Evolutionary conservation across 2,888 invertebrate species (phyloP).

Genomic region (Eupeodes luniger): DNA sequence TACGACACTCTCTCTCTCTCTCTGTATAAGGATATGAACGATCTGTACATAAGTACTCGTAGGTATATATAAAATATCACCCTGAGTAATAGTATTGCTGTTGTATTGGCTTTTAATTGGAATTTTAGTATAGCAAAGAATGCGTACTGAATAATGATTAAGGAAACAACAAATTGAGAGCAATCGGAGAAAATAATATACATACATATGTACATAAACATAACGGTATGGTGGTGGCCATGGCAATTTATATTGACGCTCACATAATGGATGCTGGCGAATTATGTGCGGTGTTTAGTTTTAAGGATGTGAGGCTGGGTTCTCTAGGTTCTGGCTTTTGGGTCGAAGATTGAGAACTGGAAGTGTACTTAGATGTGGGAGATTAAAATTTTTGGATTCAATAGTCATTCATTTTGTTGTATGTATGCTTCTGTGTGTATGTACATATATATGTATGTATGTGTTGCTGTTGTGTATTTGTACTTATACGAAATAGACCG

Average conservation of each 20-base stretch:
- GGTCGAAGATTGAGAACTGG: too few species aligned
- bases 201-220: not conserved
- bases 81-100: slow-evolving; percentile 41
- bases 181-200: not conserved
- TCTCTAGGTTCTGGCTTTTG: not conserved
- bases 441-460: not conserved
- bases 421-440: not conserved
- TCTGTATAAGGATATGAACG: slow-evolving; percentile 12
- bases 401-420: not conserved
- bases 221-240: slow-evolving; percentile 2
- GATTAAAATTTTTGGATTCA: slow-evolving; percentile 37
- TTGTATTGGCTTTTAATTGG: slow-evolving; percentile 75
- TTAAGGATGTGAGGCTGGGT: not conserved
- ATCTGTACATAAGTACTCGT: not conserved
- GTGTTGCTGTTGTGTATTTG: too few species aligned
- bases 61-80: not conserved
- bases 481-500: too few species aligned
- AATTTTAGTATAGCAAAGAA: slow-evolving; percentile 71
- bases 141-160: slow-evolving; percentile 73
- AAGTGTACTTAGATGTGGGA: not conserved
- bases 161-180: slow-evolving; percentile 30
- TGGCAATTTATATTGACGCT: slow-evolving; percentile 14
- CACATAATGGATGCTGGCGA: slow-evolving; percentile 13
- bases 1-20: slow-evolving; percentile 4
- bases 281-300: slow-evolving; percentile 17